Base-by-base conservation (phyloP, 2,113 vertebrate species). In the Percopsis transmontana region DNA sequence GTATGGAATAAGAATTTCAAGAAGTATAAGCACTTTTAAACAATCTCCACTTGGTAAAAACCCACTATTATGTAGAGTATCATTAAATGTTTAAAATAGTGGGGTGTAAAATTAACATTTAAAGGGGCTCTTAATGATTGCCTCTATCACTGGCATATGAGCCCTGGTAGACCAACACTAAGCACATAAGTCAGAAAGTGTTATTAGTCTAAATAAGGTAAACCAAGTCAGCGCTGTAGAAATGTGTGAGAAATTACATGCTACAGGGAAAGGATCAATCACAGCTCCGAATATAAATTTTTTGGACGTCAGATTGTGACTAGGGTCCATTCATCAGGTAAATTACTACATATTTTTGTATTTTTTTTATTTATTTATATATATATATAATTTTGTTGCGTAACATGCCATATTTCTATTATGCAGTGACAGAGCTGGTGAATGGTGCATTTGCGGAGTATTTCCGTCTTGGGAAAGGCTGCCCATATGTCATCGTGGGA, bases 401-500 rank as follows among this genome's bases (percentile, higher is more conserved):
- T 38, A 59, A 33, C 27, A 2, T 24, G 42, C 58, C 5, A 15
- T 5, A 2, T 39, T 23, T 40, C 42, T 44, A 11, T 41, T 65
- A 68, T 12, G 20, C 19, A 14, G 21, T 53, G 51, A 53, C 51
- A 23, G 19, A 19, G 27, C 27, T 33, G 27, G 27, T 33, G 27
- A 33, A 33, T 33, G 27, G 27, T 33, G 4, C 8, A 33, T 7
- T 33, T 62, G 65, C 70, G 63, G 70, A 58, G 42, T 13, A 21
- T 56, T 55, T 42, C 15, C 21, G 58, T 72, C 64, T 68, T 59
- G 53, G 33, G 52, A 70, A 77, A 77, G 44, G 58, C 47, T 62
- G 40, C 66, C 15, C n/a, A 15, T 41, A 23, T 45, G 67, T 85
- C 83, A 72, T 65, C 64, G 64, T 51, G 33, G 74, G 60, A 56